Base-by-base conservation (phyloP, 2,113 vertebrate species). In the Bostrychus sinensis region DNA sequence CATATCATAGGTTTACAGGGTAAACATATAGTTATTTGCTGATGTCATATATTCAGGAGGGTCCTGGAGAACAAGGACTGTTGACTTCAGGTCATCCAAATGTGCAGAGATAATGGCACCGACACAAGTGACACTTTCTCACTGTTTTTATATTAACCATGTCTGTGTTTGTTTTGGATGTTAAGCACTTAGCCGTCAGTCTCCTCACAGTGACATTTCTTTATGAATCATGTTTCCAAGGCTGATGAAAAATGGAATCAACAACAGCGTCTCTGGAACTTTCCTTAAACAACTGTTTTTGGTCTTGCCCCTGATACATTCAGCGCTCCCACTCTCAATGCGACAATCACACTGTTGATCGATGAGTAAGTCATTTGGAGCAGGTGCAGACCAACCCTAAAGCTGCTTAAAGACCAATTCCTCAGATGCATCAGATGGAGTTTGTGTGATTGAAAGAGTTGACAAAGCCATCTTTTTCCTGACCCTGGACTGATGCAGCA, bases 1-100 rank as follows among this genome's bases (percentile, higher is more conserved):
- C 77, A 81, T 86, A 81, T 90, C 82, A 78, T 85, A 90, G 89
- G 90, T 92, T 92, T 91, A 91, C 92, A 92, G 89, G 91, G 90
- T 93, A 89, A 85, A 87, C 78, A 73, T 78, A 72, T 74, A 73
- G 76, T 89, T 82, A 39, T 54, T 82, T 78, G 68, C 78, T 81
- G 80, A 81, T 84, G 78, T 86, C 66, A 56, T 70, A 75, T 79
- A 39, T 84, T 70, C 1, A 17, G 66, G 46, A 58, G 68, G 71
- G 65, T 72, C 69, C 77, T 63, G 64, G 75, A 71, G 59, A 74
- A 53, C n/a, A 64, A 57, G 70, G 59, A 73, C 59, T 56, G 69
- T 70, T 75, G 70, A 73, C 55, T 54, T 79, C 73, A 70, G 77
- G 62, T 67, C 19, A n/a, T 60, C 63, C 55, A 34, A 3, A 32